Base-by-base conservation (phyloP, 2,113 vertebrate genomes). In the Mormyrus lacerda region DNA sequence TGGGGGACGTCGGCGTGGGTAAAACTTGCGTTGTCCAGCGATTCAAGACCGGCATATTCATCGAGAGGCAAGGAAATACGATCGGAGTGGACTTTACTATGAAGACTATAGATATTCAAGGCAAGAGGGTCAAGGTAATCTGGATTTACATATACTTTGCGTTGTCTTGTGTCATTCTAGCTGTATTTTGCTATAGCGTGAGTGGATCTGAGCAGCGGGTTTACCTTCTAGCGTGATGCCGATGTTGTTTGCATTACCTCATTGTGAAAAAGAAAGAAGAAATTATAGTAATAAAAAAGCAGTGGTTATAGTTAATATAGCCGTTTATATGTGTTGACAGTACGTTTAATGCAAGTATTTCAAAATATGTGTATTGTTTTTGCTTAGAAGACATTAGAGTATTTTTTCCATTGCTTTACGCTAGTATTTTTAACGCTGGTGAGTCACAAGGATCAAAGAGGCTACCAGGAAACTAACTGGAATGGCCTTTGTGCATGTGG, bases 81-180 rank as follows among this genome's bases (percentile, higher is more conserved):
- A 97, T 97, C 91, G 97, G 97, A 50, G 97, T 97, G 89, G 97
- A 97, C 92, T 97, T 97, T 92, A 97, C 96, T 89, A 96, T 97
- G 96, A 97, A 97, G 93, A 97, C 96, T 82, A 92, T 97, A 92
- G 96, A 97, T 48, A 95, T 97, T 83, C 97, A 97, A 92, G 97
- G 97, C 88, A 96, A 97, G 90, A 94, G 96, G 90, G 95, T 97
- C 89, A 97, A 97, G 96, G 97, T 97, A 93, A 90, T 91, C 91
- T 47, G 42, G 27, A 42, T 13, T 65, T 51, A 8, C 31, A 55
- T 85, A 65, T 69, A 51, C 42, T n/a, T 11, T 9, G 31, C 9
- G 86, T 3, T 84, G 19, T 50, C 55, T 27, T 2, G 47, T 84
- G n/a, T 51, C 61, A 19, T 58, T 50, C 31, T 87, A 83, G 10